Base-by-base conservation (phyloP, 2,113 vertebrate genomes). In the Dasyurus viverrinus region DNA sequence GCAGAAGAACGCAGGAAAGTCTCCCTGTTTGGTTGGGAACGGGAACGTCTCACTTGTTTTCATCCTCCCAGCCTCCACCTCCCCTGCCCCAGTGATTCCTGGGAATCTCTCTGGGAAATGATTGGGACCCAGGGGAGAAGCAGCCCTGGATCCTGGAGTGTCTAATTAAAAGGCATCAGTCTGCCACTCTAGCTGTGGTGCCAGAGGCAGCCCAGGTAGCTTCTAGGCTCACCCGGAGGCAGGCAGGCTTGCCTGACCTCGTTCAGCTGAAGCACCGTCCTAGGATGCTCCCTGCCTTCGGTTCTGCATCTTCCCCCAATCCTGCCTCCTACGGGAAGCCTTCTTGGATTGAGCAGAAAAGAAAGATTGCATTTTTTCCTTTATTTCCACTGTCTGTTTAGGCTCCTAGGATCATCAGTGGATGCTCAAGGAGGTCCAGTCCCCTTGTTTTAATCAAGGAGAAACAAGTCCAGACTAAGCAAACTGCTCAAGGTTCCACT, bases 61-160 rank as follows among this genome's bases (percentile, higher is more conserved):
- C 47, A 84, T 94, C 53, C 27, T 94, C 95, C 26, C 54, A 8
- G 94, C 94, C 48, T 48, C 92, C 27, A 22, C 26, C 89, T 16
- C 93, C 91, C 94, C 25, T 48, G n/a, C 25, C 52, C 42, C 25
- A 25, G 2, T 53, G 54, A 90, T 10, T 68, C 26, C 89, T 94
- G 52, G n/a, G n/a, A n/a, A n/a, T n/a, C 89, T 50, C 90, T 90
- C 90, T 89, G 93, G 91, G 89, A 53, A 84, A 48, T 90, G 89
- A 89, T 90, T 6, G 94, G 54, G 92, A 53, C 89, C 54, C 52
- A 27, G 8, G 91, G 89, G 91, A 54, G 91, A 90, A 42, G 24
- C 68, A 93, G 53, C 1, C 0, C 27, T 54, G 76, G 27, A 30
- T 57, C 57, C n/a, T 54, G 46, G 53, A 94, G 53, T 24, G 52